phyloP scores from a whole-genome alignment of 2,797 vertebrate species.

The Siniperca undulata region DNA sequence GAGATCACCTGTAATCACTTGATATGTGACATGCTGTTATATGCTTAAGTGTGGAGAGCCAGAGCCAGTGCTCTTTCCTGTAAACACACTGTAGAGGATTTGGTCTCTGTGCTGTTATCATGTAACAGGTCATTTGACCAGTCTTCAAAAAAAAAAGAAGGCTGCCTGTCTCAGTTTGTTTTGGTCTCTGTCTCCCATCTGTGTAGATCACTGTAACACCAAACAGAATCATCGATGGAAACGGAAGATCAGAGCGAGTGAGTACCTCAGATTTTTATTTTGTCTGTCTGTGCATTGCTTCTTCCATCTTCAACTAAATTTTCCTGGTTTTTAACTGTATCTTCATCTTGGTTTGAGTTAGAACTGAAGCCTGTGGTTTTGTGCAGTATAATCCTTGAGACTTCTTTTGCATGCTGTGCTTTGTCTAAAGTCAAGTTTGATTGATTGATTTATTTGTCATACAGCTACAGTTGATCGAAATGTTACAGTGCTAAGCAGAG shows the following conservation, averaged over 20 bases:
- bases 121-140: not conserved
- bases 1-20: not conserved
- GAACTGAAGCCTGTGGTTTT: not conserved
- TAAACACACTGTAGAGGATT: not conserved
- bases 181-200: conserved; percentile 9
- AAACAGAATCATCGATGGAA: conserved; percentile 80
- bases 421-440: not conserved
- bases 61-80: not conserved
- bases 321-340: not conserved
- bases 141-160: not conserved
- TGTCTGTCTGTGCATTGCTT: not conserved
- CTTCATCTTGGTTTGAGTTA: not conserved
- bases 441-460: not conserved
- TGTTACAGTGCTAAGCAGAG: not conserved
- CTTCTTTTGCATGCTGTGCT: not conserved
- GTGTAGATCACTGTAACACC: conserved; percentile 55
- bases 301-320: not conserved
- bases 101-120: not conserved
- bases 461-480: not conserved
- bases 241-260: conserved; percentile 80
- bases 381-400: not conserved
- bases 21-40: not conserved
- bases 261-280: conserved; percentile 42
- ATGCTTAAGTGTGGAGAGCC: not conserved
- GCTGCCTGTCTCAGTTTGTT: conserved; percentile 6